phyloP scores from a whole-genome alignment of 2,113 vertebrate species.

The Bambusicola thoracicus region DNA sequence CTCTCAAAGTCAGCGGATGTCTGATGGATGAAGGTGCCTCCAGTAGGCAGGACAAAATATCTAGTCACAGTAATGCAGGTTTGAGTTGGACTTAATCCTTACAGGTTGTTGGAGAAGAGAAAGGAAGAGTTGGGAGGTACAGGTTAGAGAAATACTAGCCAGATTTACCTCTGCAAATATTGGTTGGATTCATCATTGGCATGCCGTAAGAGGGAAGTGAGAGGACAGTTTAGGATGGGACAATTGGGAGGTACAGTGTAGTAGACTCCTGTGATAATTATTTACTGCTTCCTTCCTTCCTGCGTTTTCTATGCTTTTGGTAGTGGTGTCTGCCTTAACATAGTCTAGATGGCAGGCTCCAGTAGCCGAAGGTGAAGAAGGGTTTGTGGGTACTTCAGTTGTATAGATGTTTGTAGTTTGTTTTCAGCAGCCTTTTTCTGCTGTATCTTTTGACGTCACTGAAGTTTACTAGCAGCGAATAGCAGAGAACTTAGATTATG shows the following conservation, averaged over 20 bases:
- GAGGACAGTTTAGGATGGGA: not conserved
- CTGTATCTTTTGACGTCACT: not conserved
- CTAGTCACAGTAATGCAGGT: not conserved
- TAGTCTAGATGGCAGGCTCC: not conserved
- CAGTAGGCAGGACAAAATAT: not conserved
- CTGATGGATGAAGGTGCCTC: not conserved
- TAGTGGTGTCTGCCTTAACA: not conserved
- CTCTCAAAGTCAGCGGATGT: not conserved
- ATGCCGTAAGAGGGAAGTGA: accelerated
- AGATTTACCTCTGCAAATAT: not conserved
- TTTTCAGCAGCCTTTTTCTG: not conserved
- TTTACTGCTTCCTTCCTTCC: not conserved
- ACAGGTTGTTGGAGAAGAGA: not conserved
- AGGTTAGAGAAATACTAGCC: not conserved
- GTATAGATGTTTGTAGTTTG: not conserved
- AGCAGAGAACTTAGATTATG: not conserved
- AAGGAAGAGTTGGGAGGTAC: not conserved
- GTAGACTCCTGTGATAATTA: not conserved
- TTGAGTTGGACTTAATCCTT: not conserved
- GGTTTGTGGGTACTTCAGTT: not conserved
- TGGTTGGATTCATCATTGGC: not conserved
- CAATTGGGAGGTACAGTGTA: not conserved
- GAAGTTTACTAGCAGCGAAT: not conserved
- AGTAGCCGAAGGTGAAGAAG: not conserved
- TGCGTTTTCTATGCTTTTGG: not conserved